These are phyloP conservation scores for Listronotus oregonensis DNA, from an alignment of 1,140 invertebrate species.

Conservation along the genomic window DNA sequence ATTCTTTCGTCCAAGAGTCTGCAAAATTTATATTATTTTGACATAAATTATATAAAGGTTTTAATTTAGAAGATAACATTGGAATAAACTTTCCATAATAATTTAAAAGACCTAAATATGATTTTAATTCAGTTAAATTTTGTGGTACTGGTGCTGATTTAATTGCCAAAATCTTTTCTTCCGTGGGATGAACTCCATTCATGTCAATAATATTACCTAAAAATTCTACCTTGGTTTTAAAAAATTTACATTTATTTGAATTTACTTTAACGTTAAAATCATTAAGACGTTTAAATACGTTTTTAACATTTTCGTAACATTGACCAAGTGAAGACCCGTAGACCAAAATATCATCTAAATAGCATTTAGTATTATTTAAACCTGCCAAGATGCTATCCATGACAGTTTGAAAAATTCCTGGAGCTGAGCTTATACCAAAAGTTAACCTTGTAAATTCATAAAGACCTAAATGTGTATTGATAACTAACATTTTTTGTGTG, in stretches of 20 bases:
- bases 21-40: slow-evolving; percentile 48
- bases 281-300: slow-evolving; percentile 23
- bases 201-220: slow-evolving; percentile 53
- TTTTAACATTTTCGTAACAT: slow-evolving; percentile 39
- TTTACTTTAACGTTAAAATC: slow-evolving; percentile 46
- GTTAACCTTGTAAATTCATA: slow-evolving; percentile 49
- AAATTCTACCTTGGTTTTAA: slow-evolving; percentile 46
- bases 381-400: slow-evolving; percentile 48
- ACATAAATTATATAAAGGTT: slow-evolving; percentile 53
- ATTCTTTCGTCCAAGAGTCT: slow-evolving; percentile 45
- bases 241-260: slow-evolving; percentile 45
- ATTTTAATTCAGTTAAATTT: slow-evolving; percentile 48
- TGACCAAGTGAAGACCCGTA: slow-evolving; percentile 37
- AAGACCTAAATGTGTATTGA: slow-evolving; percentile 54
- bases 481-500: slow-evolving; percentile 46
- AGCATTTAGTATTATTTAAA: slow-evolving; percentile 41
- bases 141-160: slow-evolving; percentile 44
- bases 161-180: slow-evolving; percentile 52
- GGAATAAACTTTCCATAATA: slow-evolving; percentile 55
- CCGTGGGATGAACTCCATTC: slow-evolving; percentile 51
- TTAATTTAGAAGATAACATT: slow-evolving; percentile 50
- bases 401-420: slow-evolving; percentile 49
- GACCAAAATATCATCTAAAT: slow-evolving; percentile 53
- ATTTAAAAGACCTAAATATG: slow-evolving; percentile 55
- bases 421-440: slow-evolving; percentile 48